Evolutionary conservation across 2,797 vertebrate species (phyloP).

Genomic region (Ceryle rudis): DNA sequence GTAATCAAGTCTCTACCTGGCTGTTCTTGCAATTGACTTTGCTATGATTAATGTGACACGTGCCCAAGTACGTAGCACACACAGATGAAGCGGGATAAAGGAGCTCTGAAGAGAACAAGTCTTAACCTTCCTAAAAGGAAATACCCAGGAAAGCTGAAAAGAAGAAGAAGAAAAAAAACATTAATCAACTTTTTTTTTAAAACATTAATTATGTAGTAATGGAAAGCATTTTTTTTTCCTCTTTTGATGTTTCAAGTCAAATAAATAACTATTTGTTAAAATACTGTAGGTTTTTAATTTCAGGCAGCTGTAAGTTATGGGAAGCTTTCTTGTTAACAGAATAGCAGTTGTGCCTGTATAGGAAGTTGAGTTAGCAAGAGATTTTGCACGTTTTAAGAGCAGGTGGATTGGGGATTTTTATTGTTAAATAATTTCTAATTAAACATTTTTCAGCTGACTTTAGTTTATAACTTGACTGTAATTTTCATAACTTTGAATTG

Average conservation of each 20-base stretch:
- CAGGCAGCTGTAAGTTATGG: background rate
- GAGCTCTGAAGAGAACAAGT: background rate
- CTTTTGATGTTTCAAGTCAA: background rate
- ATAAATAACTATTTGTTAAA: background rate
- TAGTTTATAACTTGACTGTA: background rate
- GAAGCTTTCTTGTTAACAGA: background rate
- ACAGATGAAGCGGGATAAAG: background rate
- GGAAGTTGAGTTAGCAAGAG: background rate
- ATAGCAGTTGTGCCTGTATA: background rate
- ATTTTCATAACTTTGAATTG: background rate
- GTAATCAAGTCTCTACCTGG: conserved; percentile 51
- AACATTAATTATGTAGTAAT: background rate
- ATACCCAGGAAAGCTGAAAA: background rate
- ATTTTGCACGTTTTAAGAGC: background rate
- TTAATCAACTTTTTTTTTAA: background rate
- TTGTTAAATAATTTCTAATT: background rate
- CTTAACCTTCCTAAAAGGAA: background rate
- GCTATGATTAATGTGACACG: background rate
- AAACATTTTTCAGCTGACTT: background rate
- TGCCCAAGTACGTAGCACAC: background rate
- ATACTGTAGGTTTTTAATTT: background rate
- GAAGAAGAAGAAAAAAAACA: background rate
- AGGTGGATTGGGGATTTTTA: background rate
- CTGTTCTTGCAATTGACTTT: conserved; percentile 7
- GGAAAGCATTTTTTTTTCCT: background rate